Evolutionary conservation across 2,113 vertebrate genomes (phyloP).

Genomic region (Cricetomys ansorgei): DNA sequence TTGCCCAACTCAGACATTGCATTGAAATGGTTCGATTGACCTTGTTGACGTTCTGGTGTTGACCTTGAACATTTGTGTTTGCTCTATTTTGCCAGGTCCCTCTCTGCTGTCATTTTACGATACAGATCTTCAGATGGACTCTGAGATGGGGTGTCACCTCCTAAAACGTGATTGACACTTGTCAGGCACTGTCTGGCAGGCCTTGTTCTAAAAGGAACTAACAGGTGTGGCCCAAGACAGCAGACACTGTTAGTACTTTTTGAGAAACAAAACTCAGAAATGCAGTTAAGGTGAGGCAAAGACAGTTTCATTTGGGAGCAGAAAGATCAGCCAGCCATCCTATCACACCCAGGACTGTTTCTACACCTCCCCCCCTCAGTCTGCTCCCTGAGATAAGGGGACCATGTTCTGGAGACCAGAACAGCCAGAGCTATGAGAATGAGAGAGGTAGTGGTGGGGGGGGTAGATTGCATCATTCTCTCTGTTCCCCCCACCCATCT

Average conservation of each 20-base stretch:
- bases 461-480: background rate
- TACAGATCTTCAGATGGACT: rapidly evolving
- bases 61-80: conserved; percentile 23
- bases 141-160: rapidly evolving
- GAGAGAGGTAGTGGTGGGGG: background rate
- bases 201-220: background rate
- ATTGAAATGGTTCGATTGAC: background rate
- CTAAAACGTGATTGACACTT: rapidly evolving
- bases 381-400: background rate
- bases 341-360: background rate
- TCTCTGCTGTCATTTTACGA: background rate
- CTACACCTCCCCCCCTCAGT: background rate
- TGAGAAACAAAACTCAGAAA: background rate
- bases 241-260: rapidly evolving
- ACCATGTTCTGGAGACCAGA: background rate
- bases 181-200: rapidly evolving
- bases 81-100: background rate
- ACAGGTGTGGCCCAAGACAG: rapidly evolving
- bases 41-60: conserved; percentile 2
- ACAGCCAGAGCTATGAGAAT: background rate
- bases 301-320: background rate
- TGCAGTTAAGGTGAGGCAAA: background rate
- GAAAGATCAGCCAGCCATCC: background rate
- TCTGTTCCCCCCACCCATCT: background rate
- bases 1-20: conserved; percentile 42